phyloP scores from a whole-genome alignment of 2,113 vertebrate species.

The Bos indicus region DNA sequence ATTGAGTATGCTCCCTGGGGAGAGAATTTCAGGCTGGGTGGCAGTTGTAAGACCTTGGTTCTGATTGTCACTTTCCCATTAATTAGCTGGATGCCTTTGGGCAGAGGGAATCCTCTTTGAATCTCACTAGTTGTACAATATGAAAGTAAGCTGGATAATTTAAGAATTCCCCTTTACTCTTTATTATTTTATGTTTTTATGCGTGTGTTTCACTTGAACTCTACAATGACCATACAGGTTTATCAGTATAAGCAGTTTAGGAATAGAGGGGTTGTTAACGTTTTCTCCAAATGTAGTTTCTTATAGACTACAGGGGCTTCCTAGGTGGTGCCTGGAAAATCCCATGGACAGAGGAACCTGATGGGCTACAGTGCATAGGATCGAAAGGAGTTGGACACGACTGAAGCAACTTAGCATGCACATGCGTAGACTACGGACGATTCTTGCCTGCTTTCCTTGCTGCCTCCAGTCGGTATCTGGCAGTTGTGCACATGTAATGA shows the following conservation, averaged over 20 bases:
- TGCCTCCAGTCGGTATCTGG: background rate
- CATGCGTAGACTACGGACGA: background rate
- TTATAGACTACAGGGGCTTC: background rate
- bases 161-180: background rate
- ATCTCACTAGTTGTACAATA: background rate
- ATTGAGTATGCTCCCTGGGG: background rate
- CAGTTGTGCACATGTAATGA: background rate
- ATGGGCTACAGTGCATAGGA: background rate
- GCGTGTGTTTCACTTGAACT: background rate
- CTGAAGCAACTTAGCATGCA: background rate
- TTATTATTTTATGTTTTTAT: background rate
- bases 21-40: background rate
- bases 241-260: background rate
- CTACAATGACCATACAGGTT: background rate
- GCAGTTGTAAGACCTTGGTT: background rate
- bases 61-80: background rate
- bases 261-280: background rate
- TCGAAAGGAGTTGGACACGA: rapidly evolving
- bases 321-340: background rate
- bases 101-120: background rate
- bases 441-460: background rate
- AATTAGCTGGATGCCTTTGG: background rate
- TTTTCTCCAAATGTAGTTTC: background rate
- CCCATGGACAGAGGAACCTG: background rate
- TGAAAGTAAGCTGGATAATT: background rate